Evolutionary conservation across 2,113 vertebrate genomes (phyloP), one percentile per base, ranked within the genome.

Genomic region (Istiophorus platypterus): DNA sequence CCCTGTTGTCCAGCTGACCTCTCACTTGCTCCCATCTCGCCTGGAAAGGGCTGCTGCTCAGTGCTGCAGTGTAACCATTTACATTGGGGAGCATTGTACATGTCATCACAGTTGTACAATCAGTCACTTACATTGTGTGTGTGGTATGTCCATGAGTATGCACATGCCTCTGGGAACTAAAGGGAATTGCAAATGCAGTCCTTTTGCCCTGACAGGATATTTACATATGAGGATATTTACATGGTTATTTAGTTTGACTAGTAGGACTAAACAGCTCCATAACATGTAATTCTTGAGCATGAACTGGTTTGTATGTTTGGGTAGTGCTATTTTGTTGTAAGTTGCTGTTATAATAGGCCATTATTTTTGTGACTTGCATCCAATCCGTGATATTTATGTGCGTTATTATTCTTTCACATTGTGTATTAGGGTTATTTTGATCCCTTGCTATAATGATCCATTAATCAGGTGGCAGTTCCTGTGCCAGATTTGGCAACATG

Each of bases 41-140:
- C 68, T 70, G 51, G 59, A 64, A 65, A 52, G 58, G 54, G 71
- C 54, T 59, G 13, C 45, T 79, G 27, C 71, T 61, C 42, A 78
- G 66, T 31, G 59, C 20, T 74, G 47, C 51, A 69, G 56, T 66
- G 56, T 86, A 73, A 51, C n/a, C 74, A 62, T 67, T 81, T 72
- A 61, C 88, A 73, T 8, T 56, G 12, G 86, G 86, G 86, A 86
- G 74, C 75, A 85, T 80, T 90, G 85, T 45, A 79, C 72, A 76
- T 92, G 88, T 88, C 83, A 88, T 78, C 71, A 69, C 79, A 68
- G 79, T 77, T 86, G 84, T 83, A 52, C 58, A 83, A 76, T 67
- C 76, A 72, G 66, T 66, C 54, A 59, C 66, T 77, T 62, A n/a
- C 27, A 58, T 71, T 75, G 69, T 71, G 47, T 78, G 5, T 62